A percentile compares a stretch with the other conserved stretches of the same genome.
phyloP scores from a whole-genome alignment of 2,797 vertebrate species.

The Potorous gilbertii region DNA sequence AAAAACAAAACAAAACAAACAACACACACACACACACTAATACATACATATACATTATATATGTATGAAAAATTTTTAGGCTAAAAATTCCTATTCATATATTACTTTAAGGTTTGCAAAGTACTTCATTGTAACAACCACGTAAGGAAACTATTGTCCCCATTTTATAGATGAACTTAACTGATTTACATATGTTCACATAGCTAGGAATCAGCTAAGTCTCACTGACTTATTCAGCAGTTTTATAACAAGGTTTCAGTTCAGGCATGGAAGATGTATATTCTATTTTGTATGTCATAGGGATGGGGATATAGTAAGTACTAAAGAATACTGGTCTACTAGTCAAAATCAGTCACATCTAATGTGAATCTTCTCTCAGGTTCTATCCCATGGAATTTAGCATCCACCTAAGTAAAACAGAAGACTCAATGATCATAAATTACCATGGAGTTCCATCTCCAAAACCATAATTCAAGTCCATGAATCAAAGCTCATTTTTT shows the following conservation, averaged over 20 bases:
- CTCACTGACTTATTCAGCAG: neutral
- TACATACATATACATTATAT: too few relatives aligned
- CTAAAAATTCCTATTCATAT: neutral
- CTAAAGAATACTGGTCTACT: neutral
- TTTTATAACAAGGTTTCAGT: neutral
- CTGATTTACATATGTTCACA: neutral
- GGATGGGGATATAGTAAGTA: neutral
- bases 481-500: slow-evolving; percentile 40
- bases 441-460: neutral
- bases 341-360: neutral
- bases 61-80: too few relatives aligned
- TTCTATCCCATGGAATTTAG: neutral
- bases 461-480: slow-evolving; percentile 55
- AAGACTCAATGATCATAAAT: neutral
- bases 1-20: too few relatives aligned
- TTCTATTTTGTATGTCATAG: neutral
- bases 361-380: neutral
- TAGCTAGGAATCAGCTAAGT: neutral
- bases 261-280: neutral
- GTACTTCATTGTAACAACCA: neutral
- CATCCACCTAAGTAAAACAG: neutral
- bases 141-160: neutral
- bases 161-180: neutral
- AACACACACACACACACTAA: too few relatives aligned
- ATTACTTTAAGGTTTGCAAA: neutral